Evolutionary conservation across 2,113 vertebrate genomes (phyloP).

Genomic region (Opisthocomus hoazin): DNA sequence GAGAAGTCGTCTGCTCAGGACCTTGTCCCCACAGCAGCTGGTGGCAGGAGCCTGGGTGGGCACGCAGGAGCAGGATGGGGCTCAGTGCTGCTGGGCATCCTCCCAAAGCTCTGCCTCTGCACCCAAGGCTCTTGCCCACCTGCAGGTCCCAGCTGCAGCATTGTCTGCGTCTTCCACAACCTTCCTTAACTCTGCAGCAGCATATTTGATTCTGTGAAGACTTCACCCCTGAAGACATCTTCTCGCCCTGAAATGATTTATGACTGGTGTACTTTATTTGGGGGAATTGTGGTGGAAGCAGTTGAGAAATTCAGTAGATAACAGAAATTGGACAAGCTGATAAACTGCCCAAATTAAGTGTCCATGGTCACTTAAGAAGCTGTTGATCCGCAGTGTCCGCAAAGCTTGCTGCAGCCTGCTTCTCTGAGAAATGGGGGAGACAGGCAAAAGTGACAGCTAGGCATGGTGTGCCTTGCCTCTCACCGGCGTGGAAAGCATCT

Average conservation of each 20-base stretch:
- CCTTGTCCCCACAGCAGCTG: background rate
- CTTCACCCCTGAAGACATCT: background rate
- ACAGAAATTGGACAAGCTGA: background rate
- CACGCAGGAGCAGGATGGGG: fast-evolving
- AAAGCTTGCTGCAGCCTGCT: background rate
- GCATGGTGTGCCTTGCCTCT: background rate
- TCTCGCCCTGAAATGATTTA: background rate
- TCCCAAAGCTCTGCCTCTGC: fast-evolving
- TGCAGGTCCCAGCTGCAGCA: background rate
- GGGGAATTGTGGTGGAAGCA: no score
- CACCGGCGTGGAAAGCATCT: fast-evolving
- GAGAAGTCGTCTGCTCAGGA: no score
- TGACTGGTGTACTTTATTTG: background rate
- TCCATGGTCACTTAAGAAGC: background rate
- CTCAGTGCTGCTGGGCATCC: background rate
- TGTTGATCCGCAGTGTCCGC: fast-evolving
- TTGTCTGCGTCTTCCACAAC: no score
- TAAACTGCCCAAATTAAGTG: background rate
- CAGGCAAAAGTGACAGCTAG: no score
- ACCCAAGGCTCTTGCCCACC: no score
- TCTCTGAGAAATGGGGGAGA: background rate
- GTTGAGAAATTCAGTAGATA: background rate
- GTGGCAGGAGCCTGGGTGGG: no score
- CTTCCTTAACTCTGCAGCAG: background rate
- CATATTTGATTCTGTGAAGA: fast-evolving